Percentiles rank a stretch among this genome's conserved stretches.
phyloP scores from a whole-genome alignment of 2,888 invertebrate species.

The Lasioglossum calceatum region DNA sequence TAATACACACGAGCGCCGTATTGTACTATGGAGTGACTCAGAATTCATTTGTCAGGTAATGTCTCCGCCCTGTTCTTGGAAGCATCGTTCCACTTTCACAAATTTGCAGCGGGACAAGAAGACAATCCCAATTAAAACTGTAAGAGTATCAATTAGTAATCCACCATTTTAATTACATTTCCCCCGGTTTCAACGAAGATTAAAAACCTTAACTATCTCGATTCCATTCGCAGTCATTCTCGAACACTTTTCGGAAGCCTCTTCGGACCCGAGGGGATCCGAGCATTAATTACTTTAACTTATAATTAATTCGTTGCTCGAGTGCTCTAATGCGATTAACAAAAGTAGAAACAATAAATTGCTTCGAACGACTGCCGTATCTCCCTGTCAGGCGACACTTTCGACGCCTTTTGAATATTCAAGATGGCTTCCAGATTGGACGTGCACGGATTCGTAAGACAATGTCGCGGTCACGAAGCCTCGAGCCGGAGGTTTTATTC shows the following conservation, averaged over 20 bases:
- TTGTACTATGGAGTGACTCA: background rate
- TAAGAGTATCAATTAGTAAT: background rate
- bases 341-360: background rate
- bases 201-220: background rate
- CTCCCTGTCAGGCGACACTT: background rate
- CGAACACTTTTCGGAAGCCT: background rate
- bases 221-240: background rate
- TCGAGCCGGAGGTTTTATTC: conserved; percentile 14
- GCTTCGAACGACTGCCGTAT: background rate
- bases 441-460: background rate
- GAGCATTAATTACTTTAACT: background rate
- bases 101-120: conserved; percentile 1
- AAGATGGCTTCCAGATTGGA: background rate
- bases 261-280: background rate
- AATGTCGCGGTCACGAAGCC: background rate
- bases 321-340: background rate
- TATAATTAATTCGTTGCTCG: background rate
- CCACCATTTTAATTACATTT: background rate
- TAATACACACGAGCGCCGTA: background rate
- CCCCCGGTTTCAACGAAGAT: background rate
- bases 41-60: background rate
- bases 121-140: conserved; percentile 5
- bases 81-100: background rate
- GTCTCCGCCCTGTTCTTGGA: background rate
- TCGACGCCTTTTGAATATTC: background rate